Evolutionary conservation across 2,888 invertebrate species (phyloP), one percentile per base, ranked within the genome.

Genomic region (Isotomurus palustris): DNA sequence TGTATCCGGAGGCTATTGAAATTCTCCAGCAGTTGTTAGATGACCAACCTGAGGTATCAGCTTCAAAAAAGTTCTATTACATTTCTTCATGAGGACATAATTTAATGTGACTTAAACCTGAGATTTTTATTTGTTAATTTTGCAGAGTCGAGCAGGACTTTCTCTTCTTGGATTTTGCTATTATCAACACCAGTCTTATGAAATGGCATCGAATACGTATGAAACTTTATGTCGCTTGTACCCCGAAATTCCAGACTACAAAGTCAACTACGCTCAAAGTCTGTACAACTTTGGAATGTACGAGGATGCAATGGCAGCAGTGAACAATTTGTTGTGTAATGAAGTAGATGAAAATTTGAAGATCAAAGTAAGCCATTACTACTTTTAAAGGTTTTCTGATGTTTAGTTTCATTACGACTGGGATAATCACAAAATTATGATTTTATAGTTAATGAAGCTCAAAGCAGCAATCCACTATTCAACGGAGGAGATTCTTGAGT

Each of bases 391-490:
- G 6, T 24, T 6, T 45, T 8, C 8, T 22, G 8, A 45, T 25
- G 8, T 22, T 6, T 6, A 8, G 8, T 44, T 32, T 8, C 32
- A 32, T 10, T 32, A 14, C 32, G 8, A 32, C 14, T 8, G 32
- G 6, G 6, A 28, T 28, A n/a, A 27, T 29, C 4, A 27, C 4
- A 27, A 28, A 24, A 47, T 5, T 22, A 47, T 17, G 4, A 14
- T 14, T 14, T 32, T 19, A 45, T 25, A 19, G 10, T 32, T 6
- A 27, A 83, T 85, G 1, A 96, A 97, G 76, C 75, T 95, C 48
- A 91, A 93, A 78, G 93, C 97, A 44, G 96, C 95, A 2, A 95
- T 99, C 60, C 91, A 94, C 74, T 99, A 97, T 75, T 91, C 92
- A 0, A 91, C 94, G 77, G 92, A 92, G 75, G 96, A 97, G 74